phyloP scores from a whole-genome alignment of 2,797 vertebrate species.

The Prionace glauca region DNA sequence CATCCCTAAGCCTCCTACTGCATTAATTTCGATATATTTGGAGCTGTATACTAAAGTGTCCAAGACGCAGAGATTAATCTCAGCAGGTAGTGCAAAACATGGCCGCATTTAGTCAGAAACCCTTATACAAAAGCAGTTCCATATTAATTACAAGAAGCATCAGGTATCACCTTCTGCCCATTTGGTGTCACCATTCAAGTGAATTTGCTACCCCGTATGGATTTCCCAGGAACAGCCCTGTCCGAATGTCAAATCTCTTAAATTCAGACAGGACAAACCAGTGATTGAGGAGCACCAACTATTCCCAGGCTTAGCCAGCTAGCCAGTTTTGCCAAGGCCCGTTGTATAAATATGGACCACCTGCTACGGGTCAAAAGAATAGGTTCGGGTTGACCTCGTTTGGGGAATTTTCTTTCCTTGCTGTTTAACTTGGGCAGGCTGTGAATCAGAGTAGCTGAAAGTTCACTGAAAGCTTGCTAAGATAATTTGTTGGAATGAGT shows the following conservation, averaged over 20 bases:
- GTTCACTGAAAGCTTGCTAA: not conserved
- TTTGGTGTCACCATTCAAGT: not conserved
- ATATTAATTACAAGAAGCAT: not conserved
- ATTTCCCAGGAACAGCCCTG: not conserved
- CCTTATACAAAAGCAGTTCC: not conserved
- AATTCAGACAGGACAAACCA: not conserved
- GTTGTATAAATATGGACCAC: not conserved
- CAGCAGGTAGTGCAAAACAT: not conserved
- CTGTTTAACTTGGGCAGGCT: not conserved
- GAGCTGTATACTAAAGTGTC: not conserved
- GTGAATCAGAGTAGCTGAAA: not conserved
- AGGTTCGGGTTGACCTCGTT: not conserved
- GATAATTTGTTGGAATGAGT: not conserved
- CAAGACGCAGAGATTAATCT: not conserved
- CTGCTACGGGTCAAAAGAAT: not conserved
- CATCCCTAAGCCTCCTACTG: no score
- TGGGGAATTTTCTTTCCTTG: not conserved
- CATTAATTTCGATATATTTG: not conserved
- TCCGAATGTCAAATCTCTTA: not conserved
- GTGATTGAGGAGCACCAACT: not conserved
- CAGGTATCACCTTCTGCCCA: no score
- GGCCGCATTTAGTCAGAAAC: not conserved
- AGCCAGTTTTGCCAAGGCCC: not conserved
- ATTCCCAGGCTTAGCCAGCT: not conserved
- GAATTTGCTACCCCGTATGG: not conserved